A percentile compares a stretch with the other conserved stretches of the same genome.
Evolutionary conservation across 2,888 invertebrate species (phyloP).

Genomic region (Esperia sulphurella): DNA sequence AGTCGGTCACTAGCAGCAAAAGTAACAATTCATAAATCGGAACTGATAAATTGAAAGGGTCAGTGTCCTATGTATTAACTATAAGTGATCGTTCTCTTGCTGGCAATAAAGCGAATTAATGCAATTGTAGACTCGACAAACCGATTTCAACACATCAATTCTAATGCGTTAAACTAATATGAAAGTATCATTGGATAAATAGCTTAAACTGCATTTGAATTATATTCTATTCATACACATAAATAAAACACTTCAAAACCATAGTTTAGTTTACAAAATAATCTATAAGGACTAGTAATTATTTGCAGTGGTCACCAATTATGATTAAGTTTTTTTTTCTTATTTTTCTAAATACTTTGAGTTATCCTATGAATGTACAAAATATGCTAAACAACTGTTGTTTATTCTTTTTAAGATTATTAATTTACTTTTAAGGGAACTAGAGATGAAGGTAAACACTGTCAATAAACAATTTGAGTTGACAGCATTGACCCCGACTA

Average conservation of each 20-base stretch:
- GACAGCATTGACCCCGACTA: constrained; percentile 11
- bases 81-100: constrained; percentile 44
- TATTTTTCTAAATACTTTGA: too few species aligned
- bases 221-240: not conserved
- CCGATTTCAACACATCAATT: constrained; percentile 30
- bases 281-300: too few species aligned
- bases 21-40: constrained; percentile 34
- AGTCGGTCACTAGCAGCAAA: constrained; percentile 7
- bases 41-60: constrained; percentile 48
- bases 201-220: not conserved
- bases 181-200: constrained; percentile 25
- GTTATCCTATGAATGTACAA: too few species aligned
- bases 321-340: too few species aligned
- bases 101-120: constrained; percentile 59
- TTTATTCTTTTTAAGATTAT: too few species aligned
- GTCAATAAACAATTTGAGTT: not conserved
- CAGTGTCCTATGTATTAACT: constrained; percentile 59
- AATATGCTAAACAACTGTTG: too few species aligned
- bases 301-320: too few species aligned
- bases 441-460: too few species aligned
- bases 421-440: too few species aligned
- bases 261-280: too few species aligned
- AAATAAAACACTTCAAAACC: too few species aligned
- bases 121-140: constrained; percentile 33
- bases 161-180: constrained; percentile 29